phyloP scores from a whole-genome alignment of 2,113 vertebrate genomes.

The Oxygymnocypris stewartii region DNA sequence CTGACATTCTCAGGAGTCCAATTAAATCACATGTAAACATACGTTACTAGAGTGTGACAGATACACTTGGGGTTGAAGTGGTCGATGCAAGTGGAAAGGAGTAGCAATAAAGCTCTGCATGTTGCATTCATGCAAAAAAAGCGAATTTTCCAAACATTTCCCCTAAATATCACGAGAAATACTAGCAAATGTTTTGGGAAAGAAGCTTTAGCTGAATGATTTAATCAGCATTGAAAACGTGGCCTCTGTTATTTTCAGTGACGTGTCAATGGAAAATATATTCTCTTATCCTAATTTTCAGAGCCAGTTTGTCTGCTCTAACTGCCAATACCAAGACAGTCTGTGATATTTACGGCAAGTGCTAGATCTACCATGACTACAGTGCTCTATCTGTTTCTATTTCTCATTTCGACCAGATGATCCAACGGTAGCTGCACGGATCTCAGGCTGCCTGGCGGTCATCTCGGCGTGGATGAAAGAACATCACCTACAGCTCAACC shows the following conservation, averaged over 20 bases:
- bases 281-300: slow-evolving; percentile 52
- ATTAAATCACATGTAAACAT: slow-evolving; percentile 44
- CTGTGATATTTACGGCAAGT: no score
- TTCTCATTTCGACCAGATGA: no score
- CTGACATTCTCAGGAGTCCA: slow-evolving; percentile 43
- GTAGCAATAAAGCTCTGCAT: not conserved
- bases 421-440: no score
- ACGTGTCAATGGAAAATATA: slow-evolving; percentile 39
- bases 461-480: no score
- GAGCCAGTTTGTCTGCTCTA: slow-evolving; percentile 42
- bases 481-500: no score
- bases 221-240: not conserved
- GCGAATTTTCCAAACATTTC: not conserved
- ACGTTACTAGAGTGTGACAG: slow-evolving; percentile 18
- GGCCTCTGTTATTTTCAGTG: slow-evolving; percentile 20
- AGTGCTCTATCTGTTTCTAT: no score
- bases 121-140: not conserved
- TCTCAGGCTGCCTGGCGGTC: no score
- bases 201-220: not conserved
- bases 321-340: no score
- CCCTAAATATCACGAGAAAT: not conserved
- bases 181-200: not conserved
- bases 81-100: not conserved
- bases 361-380: no score
- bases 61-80: slow-evolving; percentile 33